These are phyloP conservation scores for Caenorhabditis angaria DNA, from an alignment of 2,888 invertebrate species.

Conservation along the genomic window DNA sequence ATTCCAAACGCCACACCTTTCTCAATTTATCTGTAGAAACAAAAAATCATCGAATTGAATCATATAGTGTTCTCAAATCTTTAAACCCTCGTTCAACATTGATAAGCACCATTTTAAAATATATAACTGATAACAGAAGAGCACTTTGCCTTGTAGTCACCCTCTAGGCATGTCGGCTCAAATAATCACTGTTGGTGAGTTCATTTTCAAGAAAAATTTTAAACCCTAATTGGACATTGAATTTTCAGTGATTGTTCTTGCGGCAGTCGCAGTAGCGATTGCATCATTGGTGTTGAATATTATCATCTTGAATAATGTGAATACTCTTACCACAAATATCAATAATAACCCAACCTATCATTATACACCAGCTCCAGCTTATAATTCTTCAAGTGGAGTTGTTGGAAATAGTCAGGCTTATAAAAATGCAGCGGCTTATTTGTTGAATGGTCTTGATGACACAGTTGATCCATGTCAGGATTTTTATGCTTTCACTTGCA, in stretches of 20 bases:
- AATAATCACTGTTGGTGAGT: not conserved
- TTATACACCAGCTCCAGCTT: constrained; percentile 36
- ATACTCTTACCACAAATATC: constrained; percentile 31
- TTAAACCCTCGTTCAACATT: not conserved
- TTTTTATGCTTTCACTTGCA: constrained; percentile 60
- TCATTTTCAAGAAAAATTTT: not conserved
- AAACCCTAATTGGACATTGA: not conserved
- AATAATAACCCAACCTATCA: constrained; percentile 37
- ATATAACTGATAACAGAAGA: not conserved
- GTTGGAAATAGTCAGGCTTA: constrained; percentile 19
- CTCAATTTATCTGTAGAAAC: no score
- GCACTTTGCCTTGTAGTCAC: not conserved
- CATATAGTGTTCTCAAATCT: not conserved
- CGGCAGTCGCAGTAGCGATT: constrained; percentile 47
- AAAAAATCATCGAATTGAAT: not conserved
- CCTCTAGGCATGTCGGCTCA: not conserved
- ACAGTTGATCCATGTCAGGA: constrained; percentile 63
- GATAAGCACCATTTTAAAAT: not conserved
- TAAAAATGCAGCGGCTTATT: constrained; percentile 29
- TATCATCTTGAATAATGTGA: constrained; percentile 52
- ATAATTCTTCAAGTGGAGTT: constrained; percentile 25
- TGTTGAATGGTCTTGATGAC: constrained; percentile 61
- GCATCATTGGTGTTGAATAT: constrained; percentile 57
- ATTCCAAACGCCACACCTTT: no score
- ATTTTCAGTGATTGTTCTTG: constrained; percentile 38